phyloP scores from a whole-genome alignment of 2,113 vertebrate species.

The Fukomys damarensis region DNA sequence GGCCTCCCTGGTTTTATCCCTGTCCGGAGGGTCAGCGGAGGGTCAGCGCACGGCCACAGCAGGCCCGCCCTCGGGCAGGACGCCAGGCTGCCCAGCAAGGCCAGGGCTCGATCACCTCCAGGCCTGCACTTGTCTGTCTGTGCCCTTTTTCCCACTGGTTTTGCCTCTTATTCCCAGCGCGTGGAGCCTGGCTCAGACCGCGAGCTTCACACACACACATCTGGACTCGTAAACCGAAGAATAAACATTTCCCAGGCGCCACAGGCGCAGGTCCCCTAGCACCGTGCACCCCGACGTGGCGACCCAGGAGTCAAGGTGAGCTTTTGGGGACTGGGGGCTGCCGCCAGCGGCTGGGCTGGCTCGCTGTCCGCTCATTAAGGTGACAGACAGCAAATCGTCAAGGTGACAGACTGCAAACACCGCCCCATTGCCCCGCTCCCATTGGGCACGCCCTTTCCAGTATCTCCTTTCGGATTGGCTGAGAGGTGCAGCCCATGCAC shows the following conservation, averaged over 20 bases:
- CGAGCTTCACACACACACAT: accelerated
- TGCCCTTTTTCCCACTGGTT: background rate
- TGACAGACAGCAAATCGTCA: too few relatives aligned
- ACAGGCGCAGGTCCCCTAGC: background rate
- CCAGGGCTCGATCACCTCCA: too few relatives aligned
- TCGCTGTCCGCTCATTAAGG: too few relatives aligned
- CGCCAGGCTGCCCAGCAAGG: background rate
- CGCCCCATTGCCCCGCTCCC: background rate
- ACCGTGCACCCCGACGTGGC: accelerated
- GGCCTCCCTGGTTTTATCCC: too few relatives aligned
- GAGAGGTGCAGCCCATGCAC: background rate
- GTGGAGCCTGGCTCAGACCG: accelerated
- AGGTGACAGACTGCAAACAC: slow-evolving; percentile 46
- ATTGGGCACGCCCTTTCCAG: slow-evolving; percentile 82
- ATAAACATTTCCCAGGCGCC: too few relatives aligned
- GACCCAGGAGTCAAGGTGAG: background rate
- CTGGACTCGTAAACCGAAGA: accelerated
- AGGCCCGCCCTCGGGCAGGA: background rate
- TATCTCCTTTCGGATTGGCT: accelerated
- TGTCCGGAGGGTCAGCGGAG: too few relatives aligned
- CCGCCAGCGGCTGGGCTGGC: accelerated
- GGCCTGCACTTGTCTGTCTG: too few relatives aligned
- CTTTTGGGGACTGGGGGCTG: too few relatives aligned
- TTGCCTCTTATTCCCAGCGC: background rate
- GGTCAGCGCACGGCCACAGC: too few relatives aligned